These are phyloP conservation scores for Cabera pusaria DNA, from an alignment of 2,888 invertebrate genomes.

Conservation along the genomic window DNA sequence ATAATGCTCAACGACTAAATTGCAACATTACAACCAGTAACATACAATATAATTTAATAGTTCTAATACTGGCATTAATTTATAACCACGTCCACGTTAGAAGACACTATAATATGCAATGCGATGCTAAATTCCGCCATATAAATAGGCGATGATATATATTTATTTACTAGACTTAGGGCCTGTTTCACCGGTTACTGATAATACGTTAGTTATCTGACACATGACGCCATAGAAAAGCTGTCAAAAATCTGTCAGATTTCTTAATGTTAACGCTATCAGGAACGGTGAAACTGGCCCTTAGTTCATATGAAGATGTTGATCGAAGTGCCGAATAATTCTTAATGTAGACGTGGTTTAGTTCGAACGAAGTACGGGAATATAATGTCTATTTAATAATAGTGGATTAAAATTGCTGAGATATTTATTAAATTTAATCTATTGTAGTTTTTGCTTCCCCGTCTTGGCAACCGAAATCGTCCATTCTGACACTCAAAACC, in stretches of 20 bases:
- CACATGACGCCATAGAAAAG: no score
- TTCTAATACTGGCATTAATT: conserved; percentile 65
- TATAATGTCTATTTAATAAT: conserved; percentile 52
- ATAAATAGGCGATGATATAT: no score
- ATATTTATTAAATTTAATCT: conserved; percentile 44
- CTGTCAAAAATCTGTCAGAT: no score
- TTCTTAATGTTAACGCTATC: no score
- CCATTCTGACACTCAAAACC: conserved; percentile 70
- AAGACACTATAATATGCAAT: conserved; percentile 19
- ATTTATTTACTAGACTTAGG: no score
- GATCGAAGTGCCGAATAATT: no score
- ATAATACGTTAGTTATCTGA: no score
- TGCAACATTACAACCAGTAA: conserved; percentile 54
- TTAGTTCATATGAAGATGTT: no score
- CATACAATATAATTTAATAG: conserved; percentile 49
- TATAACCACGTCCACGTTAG: conserved; percentile 34
- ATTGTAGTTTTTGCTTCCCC: conserved; percentile 69
- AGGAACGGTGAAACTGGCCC: no score
- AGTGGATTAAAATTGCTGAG: conserved; percentile 51
- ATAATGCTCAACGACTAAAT: conserved; percentile 38
- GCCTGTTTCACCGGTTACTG: no score
- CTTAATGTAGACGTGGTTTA: conserved; percentile 30
- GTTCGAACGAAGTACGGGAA: conserved; percentile 50
- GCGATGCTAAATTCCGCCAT: no score
- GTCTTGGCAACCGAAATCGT: conserved; percentile 74